Evolutionary conservation across 2,888 invertebrate species (phyloP).

Genomic region (Pyrochroa serraticornis): DNA sequence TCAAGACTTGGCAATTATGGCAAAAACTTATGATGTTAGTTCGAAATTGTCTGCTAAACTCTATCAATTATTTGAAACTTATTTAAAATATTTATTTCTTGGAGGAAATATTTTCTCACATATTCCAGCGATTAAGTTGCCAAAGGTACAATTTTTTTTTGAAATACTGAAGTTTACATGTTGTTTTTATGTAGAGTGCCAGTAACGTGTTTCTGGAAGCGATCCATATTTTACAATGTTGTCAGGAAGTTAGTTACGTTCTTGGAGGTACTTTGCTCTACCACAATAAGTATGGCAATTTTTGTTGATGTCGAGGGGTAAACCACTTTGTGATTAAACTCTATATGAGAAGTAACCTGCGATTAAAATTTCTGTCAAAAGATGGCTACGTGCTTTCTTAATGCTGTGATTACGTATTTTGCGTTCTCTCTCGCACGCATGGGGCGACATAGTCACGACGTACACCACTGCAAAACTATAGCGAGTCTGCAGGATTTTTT

Average conservation of each 20-base stretch:
- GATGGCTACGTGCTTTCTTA: no score
- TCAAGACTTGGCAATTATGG: slow-evolving; percentile 77
- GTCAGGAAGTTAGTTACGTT: slow-evolving; percentile 78
- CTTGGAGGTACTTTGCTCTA: slow-evolving; percentile 85
- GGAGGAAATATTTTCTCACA: slow-evolving; percentile 85
- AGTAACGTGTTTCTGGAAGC: slow-evolving; percentile 87
- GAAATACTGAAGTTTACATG: slow-evolving; percentile 1
- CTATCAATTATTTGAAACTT: slow-evolving; percentile 87
- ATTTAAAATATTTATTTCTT: slow-evolving; percentile 82
- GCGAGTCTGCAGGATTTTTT: no score
- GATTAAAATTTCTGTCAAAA: no score
- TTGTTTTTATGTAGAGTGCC: slow-evolving; percentile 70
- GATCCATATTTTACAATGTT: slow-evolving; percentile 83
- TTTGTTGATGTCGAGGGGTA: background rate
- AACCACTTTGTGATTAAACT: background rate
- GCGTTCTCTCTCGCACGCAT: no score
- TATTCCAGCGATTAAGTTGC: slow-evolving; percentile 79
- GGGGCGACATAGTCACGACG: no score
- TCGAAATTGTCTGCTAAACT: slow-evolving; percentile 74
- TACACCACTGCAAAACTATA: no score
- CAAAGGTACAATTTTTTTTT: slow-evolving; percentile 66
- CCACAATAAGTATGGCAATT: slow-evolving; percentile 79
- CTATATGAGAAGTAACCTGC: background rate
- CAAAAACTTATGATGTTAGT: slow-evolving; percentile 59
- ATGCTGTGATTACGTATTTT: no score